A percentile compares a stretch with the other conserved stretches of the same genome.
These are phyloP conservation scores for Acanthosepion pharaonis DNA, from an alignment of 2,888 invertebrate species.

Conservation along the genomic window DNA sequence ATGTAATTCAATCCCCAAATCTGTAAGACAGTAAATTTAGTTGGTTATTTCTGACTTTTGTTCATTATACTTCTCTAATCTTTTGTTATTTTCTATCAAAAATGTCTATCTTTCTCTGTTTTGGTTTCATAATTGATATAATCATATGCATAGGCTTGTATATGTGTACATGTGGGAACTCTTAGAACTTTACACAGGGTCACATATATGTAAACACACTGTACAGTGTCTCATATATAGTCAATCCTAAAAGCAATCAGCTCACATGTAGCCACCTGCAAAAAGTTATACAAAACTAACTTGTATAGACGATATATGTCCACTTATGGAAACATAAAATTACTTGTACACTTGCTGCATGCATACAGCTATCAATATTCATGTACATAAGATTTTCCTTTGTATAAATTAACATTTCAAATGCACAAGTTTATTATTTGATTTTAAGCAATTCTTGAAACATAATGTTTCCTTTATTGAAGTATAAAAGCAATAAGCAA, in stretches of 20 bases:
- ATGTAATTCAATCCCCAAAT: no score
- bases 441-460: constrained; percentile 4
- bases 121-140: neutral
- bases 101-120: neutral
- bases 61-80: no score
- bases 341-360: neutral
- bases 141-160: neutral
- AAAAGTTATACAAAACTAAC: neutral
- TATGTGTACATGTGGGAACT: neutral
- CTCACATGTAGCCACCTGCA: neutral
- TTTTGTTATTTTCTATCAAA: neutral
- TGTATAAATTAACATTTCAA: neutral
- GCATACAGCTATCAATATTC: neutral
- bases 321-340: neutral
- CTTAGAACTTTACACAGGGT: neutral
- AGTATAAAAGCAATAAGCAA: neutral
- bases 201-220: neutral
- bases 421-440: neutral
- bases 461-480: neutral
- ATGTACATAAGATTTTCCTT: neutral
- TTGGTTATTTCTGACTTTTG: no score
- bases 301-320: no score
- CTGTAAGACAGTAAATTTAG: no score
- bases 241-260: neutral
- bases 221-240: neutral